Evolutionary conservation across 2,888 invertebrate genomes (phyloP).

Genomic region (Trilocha varians): DNA sequence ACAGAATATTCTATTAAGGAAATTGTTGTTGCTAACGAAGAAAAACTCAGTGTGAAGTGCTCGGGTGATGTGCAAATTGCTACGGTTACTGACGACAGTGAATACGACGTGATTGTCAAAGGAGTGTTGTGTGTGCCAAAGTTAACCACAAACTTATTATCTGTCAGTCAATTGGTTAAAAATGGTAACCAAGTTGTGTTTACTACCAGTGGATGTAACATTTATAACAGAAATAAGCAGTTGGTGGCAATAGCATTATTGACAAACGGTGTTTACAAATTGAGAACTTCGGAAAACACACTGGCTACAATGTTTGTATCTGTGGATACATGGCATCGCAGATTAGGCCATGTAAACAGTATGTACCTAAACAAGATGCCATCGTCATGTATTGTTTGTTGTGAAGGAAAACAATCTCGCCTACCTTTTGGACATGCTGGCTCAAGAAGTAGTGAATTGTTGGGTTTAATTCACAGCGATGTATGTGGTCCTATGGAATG

Average conservation of each 20-base stretch:
- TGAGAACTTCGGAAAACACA: not conserved
- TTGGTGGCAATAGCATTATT: slow-evolving; percentile 9
- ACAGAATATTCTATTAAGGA: slow-evolving; percentile 1
- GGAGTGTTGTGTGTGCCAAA: slow-evolving; percentile 17
- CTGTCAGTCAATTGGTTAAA: slow-evolving; percentile 17
- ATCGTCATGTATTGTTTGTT: slow-evolving; percentile 11
- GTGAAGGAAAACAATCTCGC: slow-evolving; percentile 14
- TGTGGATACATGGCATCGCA: slow-evolving; percentile 7
- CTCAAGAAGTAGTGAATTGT: slow-evolving; percentile 9
- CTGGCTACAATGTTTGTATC: slow-evolving; percentile 4
- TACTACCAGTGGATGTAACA: no score
- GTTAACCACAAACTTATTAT: slow-evolving; percentile 12
- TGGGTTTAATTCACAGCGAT: slow-evolving; percentile 10
- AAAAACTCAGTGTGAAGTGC: slow-evolving; percentile 11
- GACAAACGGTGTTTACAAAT: slow-evolving; percentile 12
- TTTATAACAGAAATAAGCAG: slow-evolving; percentile 4
- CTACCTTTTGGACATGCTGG: slow-evolving; percentile 10
- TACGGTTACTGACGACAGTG: slow-evolving; percentile 2
- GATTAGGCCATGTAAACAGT: slow-evolving; percentile 6
- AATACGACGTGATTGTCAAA: slow-evolving; percentile 10
- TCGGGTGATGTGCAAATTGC: slow-evolving; percentile 12
- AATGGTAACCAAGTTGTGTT: no score
- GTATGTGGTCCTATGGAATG: slow-evolving; percentile 14
- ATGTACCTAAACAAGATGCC: slow-evolving; percentile 10
- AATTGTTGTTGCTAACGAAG: slow-evolving; percentile 14